A percentile compares a stretch with the other conserved stretches of the same genome.
These are phyloP conservation scores for Mus musculus DNA, from an alignment of 2,113 vertebrate genomes.

Conservation along the genomic window DNA sequence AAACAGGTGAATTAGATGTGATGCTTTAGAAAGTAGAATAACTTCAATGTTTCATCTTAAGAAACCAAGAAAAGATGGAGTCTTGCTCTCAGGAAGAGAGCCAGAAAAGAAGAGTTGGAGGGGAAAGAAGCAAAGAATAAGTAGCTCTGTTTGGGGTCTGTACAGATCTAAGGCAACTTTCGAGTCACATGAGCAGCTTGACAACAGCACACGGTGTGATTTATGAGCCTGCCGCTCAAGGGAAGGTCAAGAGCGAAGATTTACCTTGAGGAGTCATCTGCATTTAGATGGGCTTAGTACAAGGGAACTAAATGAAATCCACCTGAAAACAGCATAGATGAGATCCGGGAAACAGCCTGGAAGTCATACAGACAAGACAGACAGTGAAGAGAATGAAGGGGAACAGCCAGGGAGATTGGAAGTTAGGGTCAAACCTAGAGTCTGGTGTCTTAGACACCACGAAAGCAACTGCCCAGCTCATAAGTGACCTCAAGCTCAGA, in stretches of 20 bases:
- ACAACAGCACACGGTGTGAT: constrained; percentile 34
- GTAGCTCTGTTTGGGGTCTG: background rate
- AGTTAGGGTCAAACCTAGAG: background rate
- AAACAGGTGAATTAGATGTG: background rate
- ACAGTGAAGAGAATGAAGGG: background rate
- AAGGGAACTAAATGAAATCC: constrained; percentile 33
- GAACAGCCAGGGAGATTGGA: background rate
- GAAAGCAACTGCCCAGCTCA: constrained; percentile 11
- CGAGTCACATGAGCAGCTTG: constrained; percentile 40
- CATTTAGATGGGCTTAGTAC: constrained; percentile 35
- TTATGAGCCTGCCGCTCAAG: constrained; percentile 43
- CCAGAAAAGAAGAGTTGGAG: background rate
- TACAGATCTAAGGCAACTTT: constrained; percentile 16
- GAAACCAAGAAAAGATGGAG: background rate
- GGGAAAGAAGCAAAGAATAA: background rate
- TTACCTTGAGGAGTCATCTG: constrained; percentile 51
- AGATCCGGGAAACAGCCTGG: background rate
- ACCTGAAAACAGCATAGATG: background rate
- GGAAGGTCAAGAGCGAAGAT: constrained; percentile 49
- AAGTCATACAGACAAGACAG: background rate
- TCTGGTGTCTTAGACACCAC: background rate
- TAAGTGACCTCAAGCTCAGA: constrained; percentile 41
- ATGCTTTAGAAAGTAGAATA: background rate
- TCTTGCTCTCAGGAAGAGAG: background rate
- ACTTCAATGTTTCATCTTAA: background rate